Percentiles rank a stretch among this genome's conserved stretches.
Conservation (phyloP, 2,113 vertebrate species). For the Forbesichthys agassizii region DNA sequence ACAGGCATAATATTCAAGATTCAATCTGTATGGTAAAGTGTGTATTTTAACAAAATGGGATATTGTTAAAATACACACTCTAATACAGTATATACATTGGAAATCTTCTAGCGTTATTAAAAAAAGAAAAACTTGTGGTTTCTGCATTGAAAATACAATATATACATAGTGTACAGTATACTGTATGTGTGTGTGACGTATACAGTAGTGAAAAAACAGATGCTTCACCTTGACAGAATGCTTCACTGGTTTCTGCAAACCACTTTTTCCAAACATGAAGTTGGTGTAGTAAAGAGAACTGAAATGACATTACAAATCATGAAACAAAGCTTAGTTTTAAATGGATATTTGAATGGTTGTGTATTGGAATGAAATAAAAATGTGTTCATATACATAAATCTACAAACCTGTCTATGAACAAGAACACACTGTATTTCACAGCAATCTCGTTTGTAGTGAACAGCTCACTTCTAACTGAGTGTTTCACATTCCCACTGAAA, state of each 20-base stretch:
- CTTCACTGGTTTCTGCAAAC: constrained; percentile 55
- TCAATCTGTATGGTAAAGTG: no score
- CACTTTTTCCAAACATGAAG: constrained; percentile 69
- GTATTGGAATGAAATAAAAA: neutral
- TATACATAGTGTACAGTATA: no score
- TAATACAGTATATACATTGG: no score
- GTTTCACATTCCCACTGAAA: constrained; percentile 66
- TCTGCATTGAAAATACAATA: no score
- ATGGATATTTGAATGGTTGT: neutral
- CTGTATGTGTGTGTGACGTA: no score
- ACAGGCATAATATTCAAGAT: no score
- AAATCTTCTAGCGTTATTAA: no score
- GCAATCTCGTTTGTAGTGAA: constrained; percentile 39
- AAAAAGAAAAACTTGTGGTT: no score
- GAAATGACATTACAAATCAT: constrained; percentile 8
- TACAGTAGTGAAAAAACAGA: no score
- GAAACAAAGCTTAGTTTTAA: neutral
- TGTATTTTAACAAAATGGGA: no score
- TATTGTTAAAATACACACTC: no score
- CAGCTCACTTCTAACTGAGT: constrained; percentile 23
- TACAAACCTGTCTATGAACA: constrained; percentile 70
- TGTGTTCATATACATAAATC: neutral
- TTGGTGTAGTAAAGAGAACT: constrained; percentile 78
- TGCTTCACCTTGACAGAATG: constrained; percentile 71
- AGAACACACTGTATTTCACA: constrained; percentile 74